A percentile compares a stretch with the other conserved stretches of the same genome.
Conservation (phyloP, 2,113 vertebrate genomes). For the Polypterus bichir region DNA sequence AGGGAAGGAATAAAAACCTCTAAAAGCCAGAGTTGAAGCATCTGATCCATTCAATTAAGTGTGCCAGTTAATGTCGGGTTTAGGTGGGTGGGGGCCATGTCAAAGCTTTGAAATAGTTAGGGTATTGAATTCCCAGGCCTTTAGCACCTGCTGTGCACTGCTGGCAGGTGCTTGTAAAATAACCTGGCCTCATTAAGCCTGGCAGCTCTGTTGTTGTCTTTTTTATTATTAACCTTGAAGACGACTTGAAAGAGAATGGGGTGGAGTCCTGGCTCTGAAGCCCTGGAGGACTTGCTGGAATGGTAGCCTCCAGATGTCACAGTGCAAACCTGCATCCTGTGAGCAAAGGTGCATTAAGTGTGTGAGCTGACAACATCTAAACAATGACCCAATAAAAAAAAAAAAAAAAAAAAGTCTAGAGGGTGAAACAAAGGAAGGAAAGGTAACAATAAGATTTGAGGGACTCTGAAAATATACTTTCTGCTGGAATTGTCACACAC, state of each 20-base stretch:
- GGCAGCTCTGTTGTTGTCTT: constrained; percentile 21
- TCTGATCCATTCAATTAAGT: neutral
- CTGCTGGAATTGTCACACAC: too few relatives aligned
- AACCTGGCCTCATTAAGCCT: constrained; percentile 12
- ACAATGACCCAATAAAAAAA: too few relatives aligned
- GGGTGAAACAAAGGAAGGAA: too few relatives aligned
- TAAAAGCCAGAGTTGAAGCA: neutral
- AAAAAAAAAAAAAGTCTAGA: too few relatives aligned
- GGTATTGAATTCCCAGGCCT: constrained; percentile 11
- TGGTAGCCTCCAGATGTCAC: neutral
- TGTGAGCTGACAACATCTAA: too few relatives aligned
- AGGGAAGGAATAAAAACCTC: too few relatives aligned
- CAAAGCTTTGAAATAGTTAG: constrained; percentile 1
- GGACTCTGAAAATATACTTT: too few relatives aligned
- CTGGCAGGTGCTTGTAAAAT: constrained; percentile 17
- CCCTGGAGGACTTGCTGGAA: neutral
- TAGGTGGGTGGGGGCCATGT: neutral
- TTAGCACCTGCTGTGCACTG: constrained; percentile 10
- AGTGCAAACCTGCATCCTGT: neutral
- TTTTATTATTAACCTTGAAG: constrained; percentile 14
- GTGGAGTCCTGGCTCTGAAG: constrained; percentile 4
- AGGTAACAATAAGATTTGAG: too few relatives aligned
- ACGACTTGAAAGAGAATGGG: constrained; percentile 16
- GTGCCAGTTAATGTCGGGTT: too few relatives aligned
- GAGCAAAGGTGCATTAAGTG: neutral